Base-by-base conservation (phyloP, 2,113 vertebrate genomes). In the Lepus americanus region DNA sequence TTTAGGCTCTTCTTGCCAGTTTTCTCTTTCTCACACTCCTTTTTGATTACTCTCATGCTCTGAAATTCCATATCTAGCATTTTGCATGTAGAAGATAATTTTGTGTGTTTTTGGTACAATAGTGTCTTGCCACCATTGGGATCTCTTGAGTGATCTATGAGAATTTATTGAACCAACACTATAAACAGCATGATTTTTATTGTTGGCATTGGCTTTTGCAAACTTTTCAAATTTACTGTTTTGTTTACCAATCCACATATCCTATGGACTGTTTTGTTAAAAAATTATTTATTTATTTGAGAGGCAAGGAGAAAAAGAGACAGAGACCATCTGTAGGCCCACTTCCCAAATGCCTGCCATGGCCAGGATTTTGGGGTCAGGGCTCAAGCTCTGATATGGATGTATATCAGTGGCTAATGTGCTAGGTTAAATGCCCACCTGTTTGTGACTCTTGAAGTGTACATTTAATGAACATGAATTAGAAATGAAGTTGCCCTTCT, bases 21-120 rank as follows among this genome's bases (percentile, higher is more conserved):
- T 90, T 92, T 89, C 17, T 85, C 25, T 63, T 94, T 80, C 51
- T 86, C 31, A 69, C 33, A 51, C 31, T 92, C 14, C 29, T 69
- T 89, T 66, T 66, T 67, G 44, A 59, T 69, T 29, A 82, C n/a
- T 85, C 36, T 63, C 16, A 44, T 61, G 86, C 44, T 95, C 53
- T 92, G 19, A 17, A 94, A 36, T 29, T 74, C 59, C 5, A 39
- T 44, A 16, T 31, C 23, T 25, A 89, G 22, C 7, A 25, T 79
- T 93, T 74, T 59, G 51, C 31, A 76, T 19, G 33, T 25, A n/a
- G n/a, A 23, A 64, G 27, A 78, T 1, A 83, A 51, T 59, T 84
- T 27, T 82, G 6, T 87, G 33, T 87, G 17, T 87, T 92, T 92
- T 39, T 74, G 39, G 55, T 85, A 44, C 2, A 61, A 11, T 17